Conservation (phyloP, 2,888 invertebrate genomes). For the Corythucha ciliata region DNA sequence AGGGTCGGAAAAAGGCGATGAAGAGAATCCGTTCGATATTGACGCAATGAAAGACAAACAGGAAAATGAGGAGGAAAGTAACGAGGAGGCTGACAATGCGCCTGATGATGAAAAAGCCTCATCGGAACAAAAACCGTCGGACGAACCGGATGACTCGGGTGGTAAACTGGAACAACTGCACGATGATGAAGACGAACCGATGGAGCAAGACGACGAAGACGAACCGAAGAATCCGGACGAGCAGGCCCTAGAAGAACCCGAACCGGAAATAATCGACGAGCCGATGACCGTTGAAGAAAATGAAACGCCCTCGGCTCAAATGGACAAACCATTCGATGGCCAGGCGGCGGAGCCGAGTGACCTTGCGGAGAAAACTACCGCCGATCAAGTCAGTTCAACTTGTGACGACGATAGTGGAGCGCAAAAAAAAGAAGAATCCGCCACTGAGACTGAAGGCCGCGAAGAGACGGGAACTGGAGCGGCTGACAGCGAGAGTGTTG, state of each 20-base stretch:
- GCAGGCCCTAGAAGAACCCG: constrained; percentile 34
- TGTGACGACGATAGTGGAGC: too few species aligned
- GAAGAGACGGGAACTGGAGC: constrained; percentile 59
- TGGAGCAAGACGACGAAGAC: constrained; percentile 32
- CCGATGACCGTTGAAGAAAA: constrained; percentile 35
- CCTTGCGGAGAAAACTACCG: constrained; percentile 41
- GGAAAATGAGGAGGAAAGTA: constrained; percentile 42
- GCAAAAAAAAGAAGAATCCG: too few species aligned
- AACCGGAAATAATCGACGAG: constrained; percentile 8
- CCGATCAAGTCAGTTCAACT: constrained; percentile 42
- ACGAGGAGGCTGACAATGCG: constrained; percentile 41
- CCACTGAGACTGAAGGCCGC: too few species aligned
- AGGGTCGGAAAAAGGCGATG: constrained; percentile 52
- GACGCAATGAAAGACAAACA: constrained; percentile 57
- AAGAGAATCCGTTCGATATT: constrained; percentile 78
- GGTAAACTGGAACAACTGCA: too few species aligned
- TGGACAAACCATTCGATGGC: constrained; percentile 39
- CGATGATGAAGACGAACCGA: constrained; percentile 35
- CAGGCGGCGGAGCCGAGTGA: constrained; percentile 37
- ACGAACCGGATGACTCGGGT: constrained; percentile 31
- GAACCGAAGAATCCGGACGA: constrained; percentile 32
- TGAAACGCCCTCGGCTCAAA: constrained; percentile 35
- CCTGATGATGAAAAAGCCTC: constrained; percentile 39
- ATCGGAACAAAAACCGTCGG: constrained; percentile 38
- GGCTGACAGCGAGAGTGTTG: constrained; percentile 49